Evolutionary conservation across 2,797 vertebrate genomes (phyloP), one percentile per base, ranked within the genome.

Genomic region (Peromyscus eremicus): DNA sequence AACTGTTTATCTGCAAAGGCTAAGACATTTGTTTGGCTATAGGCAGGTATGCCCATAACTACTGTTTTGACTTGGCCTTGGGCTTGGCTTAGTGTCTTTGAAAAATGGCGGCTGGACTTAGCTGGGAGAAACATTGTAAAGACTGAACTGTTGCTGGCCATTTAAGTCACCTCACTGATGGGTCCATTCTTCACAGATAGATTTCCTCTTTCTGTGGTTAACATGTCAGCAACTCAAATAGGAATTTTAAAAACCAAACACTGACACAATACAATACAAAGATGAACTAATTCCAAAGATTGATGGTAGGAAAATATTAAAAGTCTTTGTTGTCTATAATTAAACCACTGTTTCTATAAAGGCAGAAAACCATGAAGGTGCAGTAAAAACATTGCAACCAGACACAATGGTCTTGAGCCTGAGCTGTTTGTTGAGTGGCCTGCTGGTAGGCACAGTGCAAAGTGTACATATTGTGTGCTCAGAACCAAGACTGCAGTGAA

Each of bases 121-220:
- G 96, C 89, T 89, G 96, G 89, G 34, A 34, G 83, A 68, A 49
- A 68, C 62, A 87, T 97, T 97, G 98, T 98, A 98, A 97, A 97
- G 97, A 95, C 77, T 81, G 75, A 96, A 96, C 97, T 97, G 79
- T 98, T 97, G 98, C 96, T 93, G 86, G 79, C 94, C 94, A 98
- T 97, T 97, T 95, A 95, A 98, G 34, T 32, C 55, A 64, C 29
- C 17, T 19, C 1, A 55, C 6, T 3, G 29, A 71, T 12, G 60
- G 46, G 13, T 40, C 96, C 34, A 57, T 82, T 19, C 4, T 34
- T 83, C 73, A 89, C 23, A 85, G 21, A 7, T 29, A 79, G 62
- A 70, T 89, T 93, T 96, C 81, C 46, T 87, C 6, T 77, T 77
- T 94, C 55, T 91, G 82, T 64, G 43, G 70, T 43, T 93, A 64